Percentiles rank a stretch among this genome's conserved stretches.
Evolutionary conservation across 2,888 invertebrate species (phyloP).

Genomic region (Philonicus albiceps): DNA sequence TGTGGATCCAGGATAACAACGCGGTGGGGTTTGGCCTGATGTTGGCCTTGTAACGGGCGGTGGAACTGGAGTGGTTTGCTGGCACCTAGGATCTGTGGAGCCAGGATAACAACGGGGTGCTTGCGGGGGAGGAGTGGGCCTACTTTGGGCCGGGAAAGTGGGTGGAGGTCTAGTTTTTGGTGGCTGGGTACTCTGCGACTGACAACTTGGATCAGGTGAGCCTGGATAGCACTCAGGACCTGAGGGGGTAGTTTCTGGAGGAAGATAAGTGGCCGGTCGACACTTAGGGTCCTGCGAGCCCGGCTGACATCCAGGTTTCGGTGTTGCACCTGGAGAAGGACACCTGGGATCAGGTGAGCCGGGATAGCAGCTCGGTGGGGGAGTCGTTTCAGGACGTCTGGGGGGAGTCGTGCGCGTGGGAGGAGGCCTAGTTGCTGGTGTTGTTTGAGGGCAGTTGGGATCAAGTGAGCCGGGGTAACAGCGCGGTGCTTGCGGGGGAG

Average conservation of each 20-base stretch:
- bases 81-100: constrained; percentile 57
- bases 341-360: neutral
- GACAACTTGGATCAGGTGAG: neutral
- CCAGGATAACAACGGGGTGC: constrained; percentile 56
- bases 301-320: constrained; percentile 48
- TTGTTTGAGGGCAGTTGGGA: constrained; percentile 58
- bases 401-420: constrained; percentile 60
- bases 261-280: constrained; percentile 48
- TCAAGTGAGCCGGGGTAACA: constrained; percentile 57
- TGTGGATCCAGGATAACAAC: constrained; percentile 64
- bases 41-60: neutral
- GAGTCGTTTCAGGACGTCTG: constrained; percentile 56
- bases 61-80: constrained; percentile 50
- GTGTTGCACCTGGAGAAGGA: constrained; percentile 41
- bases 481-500: constrained; percentile 45
- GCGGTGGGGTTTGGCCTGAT: constrained; percentile 33
- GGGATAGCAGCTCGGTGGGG: constrained; percentile 41
- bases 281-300: constrained; percentile 57
- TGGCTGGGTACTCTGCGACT: too few species aligned
- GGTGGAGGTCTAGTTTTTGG: too few species aligned
- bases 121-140: neutral
- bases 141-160: neutral
- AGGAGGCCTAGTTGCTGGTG: neutral
- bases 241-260: neutral
- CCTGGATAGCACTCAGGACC: neutral